Evolutionary conservation across 1,140 invertebrate species (phyloP).

Genomic region (Chionoecetes opilio): DNA sequence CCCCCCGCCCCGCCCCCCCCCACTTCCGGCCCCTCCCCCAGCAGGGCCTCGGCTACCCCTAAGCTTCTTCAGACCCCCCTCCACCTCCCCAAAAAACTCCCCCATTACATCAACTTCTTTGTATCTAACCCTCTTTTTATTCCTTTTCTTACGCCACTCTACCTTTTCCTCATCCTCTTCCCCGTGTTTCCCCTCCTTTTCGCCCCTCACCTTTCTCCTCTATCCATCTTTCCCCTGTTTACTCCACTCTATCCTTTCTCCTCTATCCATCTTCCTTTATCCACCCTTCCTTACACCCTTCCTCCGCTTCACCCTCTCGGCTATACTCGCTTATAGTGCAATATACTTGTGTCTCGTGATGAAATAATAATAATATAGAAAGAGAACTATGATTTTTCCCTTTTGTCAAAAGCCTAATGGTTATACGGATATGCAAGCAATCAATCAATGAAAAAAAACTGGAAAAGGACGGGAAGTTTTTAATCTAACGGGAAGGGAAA

Average conservation of each 20-base stretch:
- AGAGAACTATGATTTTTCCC: too few relatives aligned
- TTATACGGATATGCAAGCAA: too few relatives aligned
- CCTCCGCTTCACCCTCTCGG: background rate
- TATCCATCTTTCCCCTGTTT: too few relatives aligned
- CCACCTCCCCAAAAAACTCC: background rate
- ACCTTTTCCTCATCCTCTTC: too few relatives aligned
- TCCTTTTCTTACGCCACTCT: background rate
- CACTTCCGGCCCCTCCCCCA: background rate
- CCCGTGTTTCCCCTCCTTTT: too few relatives aligned
- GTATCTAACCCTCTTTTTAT: background rate
- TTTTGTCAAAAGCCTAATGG: too few relatives aligned
- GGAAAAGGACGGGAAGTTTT: too few relatives aligned
- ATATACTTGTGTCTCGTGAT: background rate
- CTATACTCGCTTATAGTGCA: background rate
- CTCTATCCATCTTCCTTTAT: background rate
- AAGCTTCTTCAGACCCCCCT: background rate
- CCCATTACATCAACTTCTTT: background rate
- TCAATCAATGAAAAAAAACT: too few relatives aligned
- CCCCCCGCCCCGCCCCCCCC: background rate
- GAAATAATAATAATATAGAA: too few relatives aligned
- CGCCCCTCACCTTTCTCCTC: background rate
- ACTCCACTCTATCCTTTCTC: background rate
- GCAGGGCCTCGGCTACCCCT: conserved; percentile 57
- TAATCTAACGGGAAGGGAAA: too few relatives aligned
- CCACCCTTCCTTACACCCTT: background rate